Evolutionary conservation across 1,140 invertebrate species (phyloP).

Genomic region (Drosophila triauraria): DNA sequence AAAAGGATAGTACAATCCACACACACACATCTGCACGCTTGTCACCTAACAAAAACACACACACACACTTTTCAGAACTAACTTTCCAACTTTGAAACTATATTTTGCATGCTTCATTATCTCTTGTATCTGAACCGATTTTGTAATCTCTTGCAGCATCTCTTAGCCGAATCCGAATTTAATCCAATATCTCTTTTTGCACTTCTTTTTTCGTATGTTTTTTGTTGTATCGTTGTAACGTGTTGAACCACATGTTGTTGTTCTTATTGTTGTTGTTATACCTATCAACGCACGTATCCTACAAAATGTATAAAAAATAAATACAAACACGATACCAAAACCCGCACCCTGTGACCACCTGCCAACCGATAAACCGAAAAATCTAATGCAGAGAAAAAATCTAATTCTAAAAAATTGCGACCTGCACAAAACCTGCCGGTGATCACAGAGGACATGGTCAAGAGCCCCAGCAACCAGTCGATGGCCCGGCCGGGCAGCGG

Average conservation of each 20-base stretch:
- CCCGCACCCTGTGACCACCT: slow-evolving; percentile 41
- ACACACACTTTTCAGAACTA: slow-evolving; percentile 5
- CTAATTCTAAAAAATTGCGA: slow-evolving; percentile 79
- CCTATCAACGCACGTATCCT: slow-evolving; percentile 43
- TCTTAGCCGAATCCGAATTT: slow-evolving; percentile 38
- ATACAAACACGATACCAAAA: slow-evolving; percentile 41
- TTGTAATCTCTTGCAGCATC: slow-evolving; percentile 54
- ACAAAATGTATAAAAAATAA: slow-evolving; percentile 19
- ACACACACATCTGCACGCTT: slow-evolving; percentile 54
- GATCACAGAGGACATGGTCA: slow-evolving; percentile 87
- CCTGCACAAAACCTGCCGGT: slow-evolving; percentile 67
- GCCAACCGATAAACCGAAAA: slow-evolving; percentile 27
- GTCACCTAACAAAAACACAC: slow-evolving; percentile 12
- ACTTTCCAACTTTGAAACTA: slow-evolving; percentile 11
- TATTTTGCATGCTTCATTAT: slow-evolving; percentile 47
- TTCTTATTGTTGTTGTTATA: slow-evolving; percentile 65
- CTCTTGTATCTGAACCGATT: slow-evolving; percentile 39
- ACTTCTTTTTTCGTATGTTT: slow-evolving; percentile 66
- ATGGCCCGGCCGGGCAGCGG: slow-evolving; percentile 92
- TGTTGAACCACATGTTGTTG: slow-evolving; percentile 54
- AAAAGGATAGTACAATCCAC: slow-evolving; percentile 4
- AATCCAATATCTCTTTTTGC: slow-evolving; percentile 50
- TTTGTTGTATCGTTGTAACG: slow-evolving; percentile 46
- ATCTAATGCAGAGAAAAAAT: slow-evolving; percentile 81
- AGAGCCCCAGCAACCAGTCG: slow-evolving; percentile 92